Conservation (phyloP, 2,888 invertebrate species). For the Noctua janthina region DNA sequence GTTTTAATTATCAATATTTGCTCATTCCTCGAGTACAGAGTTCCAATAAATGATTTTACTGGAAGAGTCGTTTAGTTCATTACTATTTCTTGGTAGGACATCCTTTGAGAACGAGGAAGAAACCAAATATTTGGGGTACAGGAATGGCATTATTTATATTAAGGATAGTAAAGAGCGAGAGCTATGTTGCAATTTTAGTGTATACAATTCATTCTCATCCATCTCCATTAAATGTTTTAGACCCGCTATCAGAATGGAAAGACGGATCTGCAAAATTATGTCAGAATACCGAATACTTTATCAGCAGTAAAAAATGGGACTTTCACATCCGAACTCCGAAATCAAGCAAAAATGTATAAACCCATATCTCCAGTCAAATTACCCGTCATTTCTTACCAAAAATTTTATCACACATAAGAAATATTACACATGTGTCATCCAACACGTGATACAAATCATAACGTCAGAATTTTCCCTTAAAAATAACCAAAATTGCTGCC, state of each 20-base stretch:
- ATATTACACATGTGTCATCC: slow-evolving; percentile 62
- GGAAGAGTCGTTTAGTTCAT: slow-evolving; percentile 25
- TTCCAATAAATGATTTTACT: slow-evolving; percentile 31
- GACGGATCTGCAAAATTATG: not conserved
- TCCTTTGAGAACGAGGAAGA: slow-evolving; percentile 19
- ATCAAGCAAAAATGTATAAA: slow-evolving; percentile 31
- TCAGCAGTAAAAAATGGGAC: slow-evolving; percentile 7
- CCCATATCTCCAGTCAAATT: slow-evolving; percentile 51
- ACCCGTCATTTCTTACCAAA: slow-evolving; percentile 44
- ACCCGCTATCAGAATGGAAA: not conserved
- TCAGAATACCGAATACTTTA: slow-evolving; percentile 14
- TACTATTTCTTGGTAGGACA: slow-evolving; percentile 33
- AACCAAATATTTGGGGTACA: slow-evolving; percentile 14
- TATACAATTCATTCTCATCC: not conserved
- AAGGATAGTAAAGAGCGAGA: not conserved
- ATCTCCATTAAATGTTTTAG: not conserved
- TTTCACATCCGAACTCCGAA: not conserved
- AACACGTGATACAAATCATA: slow-evolving; percentile 75
- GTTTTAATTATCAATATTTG: slow-evolving; percentile 40
- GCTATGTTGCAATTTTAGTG: not conserved
- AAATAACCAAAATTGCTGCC: slow-evolving; percentile 71
- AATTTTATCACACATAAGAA: slow-evolving; percentile 59
- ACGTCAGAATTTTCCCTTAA: slow-evolving; percentile 67
- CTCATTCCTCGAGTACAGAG: not conserved
- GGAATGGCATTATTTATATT: not conserved